Percentiles rank a stretch among this genome's conserved stretches.
Evolutionary conservation across 2,888 invertebrate species (phyloP).

Genomic region (Drosophila mimica): DNA sequence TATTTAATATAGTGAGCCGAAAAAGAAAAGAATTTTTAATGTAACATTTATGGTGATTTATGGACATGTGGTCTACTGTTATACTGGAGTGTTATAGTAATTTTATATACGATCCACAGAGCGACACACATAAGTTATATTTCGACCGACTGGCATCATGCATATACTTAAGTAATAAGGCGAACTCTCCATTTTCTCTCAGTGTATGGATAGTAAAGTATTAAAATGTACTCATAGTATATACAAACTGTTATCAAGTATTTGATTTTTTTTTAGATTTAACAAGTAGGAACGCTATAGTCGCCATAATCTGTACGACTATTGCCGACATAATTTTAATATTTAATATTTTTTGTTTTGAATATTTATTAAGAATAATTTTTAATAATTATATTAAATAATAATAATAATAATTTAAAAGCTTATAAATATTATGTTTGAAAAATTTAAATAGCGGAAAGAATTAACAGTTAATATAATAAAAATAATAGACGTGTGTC

Average conservation of each 20-base stretch:
- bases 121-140: conserved; percentile 2
- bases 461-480: too few species aligned
- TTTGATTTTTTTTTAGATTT: background rate
- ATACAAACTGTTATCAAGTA: background rate
- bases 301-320: background rate
- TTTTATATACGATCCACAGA: background rate
- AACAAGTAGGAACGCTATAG: background rate
- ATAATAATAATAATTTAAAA: too few species aligned
- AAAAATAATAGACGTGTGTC: too few species aligned
- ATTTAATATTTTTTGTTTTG: background rate
- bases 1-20: background rate
- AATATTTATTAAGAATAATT: background rate
- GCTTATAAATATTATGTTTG: too few species aligned
- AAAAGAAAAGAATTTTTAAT: background rate
- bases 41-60: background rate
- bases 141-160: background rate
- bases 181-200: background rate
- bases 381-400: too few species aligned
- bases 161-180: background rate
- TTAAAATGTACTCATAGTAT: background rate
- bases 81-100: background rate
- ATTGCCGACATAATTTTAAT: background rate
- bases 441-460: too few species aligned
- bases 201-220: background rate
- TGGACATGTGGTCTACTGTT: background rate